phyloP scores from a whole-genome alignment of 64 coral and sea anemone genomes.

The Anthopleura sola region DNA sequence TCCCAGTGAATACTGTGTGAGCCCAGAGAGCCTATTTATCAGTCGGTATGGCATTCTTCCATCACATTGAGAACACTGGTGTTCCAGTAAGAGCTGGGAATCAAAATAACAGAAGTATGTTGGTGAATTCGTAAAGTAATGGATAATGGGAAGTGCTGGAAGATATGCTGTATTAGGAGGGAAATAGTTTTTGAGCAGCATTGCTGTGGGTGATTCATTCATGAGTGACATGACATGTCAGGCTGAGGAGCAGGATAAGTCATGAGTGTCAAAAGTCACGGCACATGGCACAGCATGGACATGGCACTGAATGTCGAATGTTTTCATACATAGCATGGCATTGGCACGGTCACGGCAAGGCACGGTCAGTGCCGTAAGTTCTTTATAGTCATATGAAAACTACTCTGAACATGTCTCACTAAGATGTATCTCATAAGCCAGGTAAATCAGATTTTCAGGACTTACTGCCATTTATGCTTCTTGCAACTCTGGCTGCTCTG shows the following conservation, averaged over 20 bases:
- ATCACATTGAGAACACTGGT: slow-evolving; percentile 15
- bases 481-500: slow-evolving; percentile 7
- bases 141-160: too few relatives aligned
- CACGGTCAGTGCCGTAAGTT: too few relatives aligned
- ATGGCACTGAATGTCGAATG: too few relatives aligned
- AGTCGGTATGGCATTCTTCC: neutral
- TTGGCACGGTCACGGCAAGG: too few relatives aligned
- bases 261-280: too few relatives aligned
- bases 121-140: neutral
- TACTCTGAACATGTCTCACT: too few relatives aligned
- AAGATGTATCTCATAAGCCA: neutral
- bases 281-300: too few relatives aligned
- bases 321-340: too few relatives aligned
- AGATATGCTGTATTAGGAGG: neutral
- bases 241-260: too few relatives aligned
- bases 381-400: too few relatives aligned
- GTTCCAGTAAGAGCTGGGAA: slow-evolving; percentile 8
- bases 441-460: neutral
- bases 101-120: neutral
- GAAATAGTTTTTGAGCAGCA: neutral
- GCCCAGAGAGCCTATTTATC: neutral
- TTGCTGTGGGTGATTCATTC: too few relatives aligned
- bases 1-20: neutral
- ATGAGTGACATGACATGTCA: too few relatives aligned
- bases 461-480: slow-evolving; percentile 52